Conservation (phyloP, 2,888 invertebrate genomes). For the Lagria hirta region DNA sequence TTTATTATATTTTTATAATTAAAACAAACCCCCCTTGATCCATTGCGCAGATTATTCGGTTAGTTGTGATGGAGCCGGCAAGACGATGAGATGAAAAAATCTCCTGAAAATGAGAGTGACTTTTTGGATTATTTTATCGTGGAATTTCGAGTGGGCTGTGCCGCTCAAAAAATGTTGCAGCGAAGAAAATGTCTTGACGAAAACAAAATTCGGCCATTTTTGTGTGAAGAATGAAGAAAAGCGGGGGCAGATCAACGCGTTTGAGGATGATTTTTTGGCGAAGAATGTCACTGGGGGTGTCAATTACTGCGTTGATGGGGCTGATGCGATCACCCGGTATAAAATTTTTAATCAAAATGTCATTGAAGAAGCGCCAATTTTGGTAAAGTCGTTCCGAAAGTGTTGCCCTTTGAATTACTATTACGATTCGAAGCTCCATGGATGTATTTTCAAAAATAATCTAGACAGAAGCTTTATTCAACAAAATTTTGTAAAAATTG, state of each 20-base stretch:
- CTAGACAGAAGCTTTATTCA: slow-evolving; percentile 26
- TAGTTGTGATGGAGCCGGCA: no score
- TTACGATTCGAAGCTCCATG: slow-evolving; percentile 36
- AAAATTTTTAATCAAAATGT: slow-evolving; percentile 10
- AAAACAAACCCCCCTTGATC: no score
- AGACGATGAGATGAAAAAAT: no score
- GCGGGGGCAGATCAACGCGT: slow-evolving; percentile 20
- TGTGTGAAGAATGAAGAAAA: slow-evolving; percentile 21
- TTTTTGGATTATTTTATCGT: no score
- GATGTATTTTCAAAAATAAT: slow-evolving; percentile 29
- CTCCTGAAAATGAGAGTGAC: no score
- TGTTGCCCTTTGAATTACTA: slow-evolving; percentile 41
- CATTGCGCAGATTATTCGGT: no score
- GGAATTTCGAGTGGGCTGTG: no score
- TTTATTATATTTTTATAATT: no score
- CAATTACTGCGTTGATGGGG: neutral
- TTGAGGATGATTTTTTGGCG: slow-evolving; percentile 8
- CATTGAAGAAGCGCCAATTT: slow-evolving; percentile 10
- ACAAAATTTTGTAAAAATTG: slow-evolving; percentile 35
- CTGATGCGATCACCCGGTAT: slow-evolving; percentile 4
- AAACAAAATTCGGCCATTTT: slow-evolving; percentile 5
- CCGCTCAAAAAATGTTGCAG: slow-evolving; percentile 19
- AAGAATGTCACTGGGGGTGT: no score
- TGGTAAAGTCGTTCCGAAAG: slow-evolving; percentile 36
- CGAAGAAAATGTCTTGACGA: slow-evolving; percentile 1